Percentiles rank a stretch among this genome's conserved stretches.
phyloP scores from a whole-genome alignment of 2,888 invertebrate genomes.

The Thereva nobilitata region DNA sequence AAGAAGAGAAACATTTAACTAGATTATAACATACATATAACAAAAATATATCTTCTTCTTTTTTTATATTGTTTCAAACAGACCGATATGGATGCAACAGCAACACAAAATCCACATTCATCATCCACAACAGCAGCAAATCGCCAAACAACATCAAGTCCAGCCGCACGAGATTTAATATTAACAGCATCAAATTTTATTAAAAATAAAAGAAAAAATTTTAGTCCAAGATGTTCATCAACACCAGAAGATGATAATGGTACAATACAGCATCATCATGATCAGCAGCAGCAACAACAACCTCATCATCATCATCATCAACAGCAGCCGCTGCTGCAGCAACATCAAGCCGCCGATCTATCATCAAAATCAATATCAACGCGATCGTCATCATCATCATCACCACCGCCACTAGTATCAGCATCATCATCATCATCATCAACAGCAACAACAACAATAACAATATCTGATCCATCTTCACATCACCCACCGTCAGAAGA shows the following conservation, averaged over 20 bases:
- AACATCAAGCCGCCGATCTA: constrained; percentile 14
- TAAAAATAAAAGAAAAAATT: constrained; percentile 39
- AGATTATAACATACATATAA: too few species aligned
- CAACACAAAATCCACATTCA: constrained; percentile 14
- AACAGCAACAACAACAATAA: neutral
- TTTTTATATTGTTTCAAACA: too few species aligned
- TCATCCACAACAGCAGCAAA: neutral
- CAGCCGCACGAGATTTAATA: constrained; percentile 3
- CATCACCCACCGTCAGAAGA: neutral
- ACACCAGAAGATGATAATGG: neutral
- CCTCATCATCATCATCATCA: neutral
- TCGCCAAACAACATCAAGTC: neutral
- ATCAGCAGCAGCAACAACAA: neutral
- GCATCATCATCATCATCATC: neutral
- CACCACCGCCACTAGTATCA: neutral
- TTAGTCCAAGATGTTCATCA: constrained; percentile 37
- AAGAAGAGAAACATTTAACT: too few species aligned
- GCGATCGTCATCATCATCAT: neutral
- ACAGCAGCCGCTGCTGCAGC: constrained; percentile 22
- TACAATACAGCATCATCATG: constrained; percentile 8
- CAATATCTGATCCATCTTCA: neutral
- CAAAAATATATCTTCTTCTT: too few species aligned
- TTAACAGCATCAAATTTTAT: constrained; percentile 21
- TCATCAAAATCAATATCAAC: neutral
- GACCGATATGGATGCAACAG: too few species aligned